Evolutionary conservation across 1,140 invertebrate species (phyloP).

Genomic region (Linepithema humile): DNA sequence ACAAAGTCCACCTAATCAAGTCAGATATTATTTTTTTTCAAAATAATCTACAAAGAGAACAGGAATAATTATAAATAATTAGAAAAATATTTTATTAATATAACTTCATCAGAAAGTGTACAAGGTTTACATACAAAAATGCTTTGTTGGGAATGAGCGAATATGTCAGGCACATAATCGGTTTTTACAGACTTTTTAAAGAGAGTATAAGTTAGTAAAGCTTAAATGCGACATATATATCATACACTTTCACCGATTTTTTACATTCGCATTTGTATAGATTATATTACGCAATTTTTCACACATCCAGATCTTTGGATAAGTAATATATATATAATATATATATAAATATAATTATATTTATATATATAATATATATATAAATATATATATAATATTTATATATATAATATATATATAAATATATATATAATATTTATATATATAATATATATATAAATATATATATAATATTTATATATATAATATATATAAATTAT

Average conservation of each 20-base stretch:
- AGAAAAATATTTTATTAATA: slow-evolving; percentile 4
- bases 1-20: not conserved
- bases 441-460: slow-evolving; percentile 56
- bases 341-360: slow-evolving; percentile 30
- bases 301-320: not conserved
- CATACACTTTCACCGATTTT: not conserved
- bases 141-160: slow-evolving; percentile 70
- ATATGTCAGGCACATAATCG: slow-evolving; percentile 26
- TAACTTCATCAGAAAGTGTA: slow-evolving; percentile 34
- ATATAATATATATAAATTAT: slow-evolving; percentile 44
- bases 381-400: not conserved
- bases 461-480: slow-evolving; percentile 42
- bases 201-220: slow-evolving; percentile 14
- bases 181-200: slow-evolving; percentile 15
- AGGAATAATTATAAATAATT: slow-evolving; percentile 52
- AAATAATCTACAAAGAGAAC: too few species aligned
- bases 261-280: not conserved
- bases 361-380: slow-evolving; percentile 1
- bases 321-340: slow-evolving; percentile 46
- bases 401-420: not conserved
- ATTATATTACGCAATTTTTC: not conserved
- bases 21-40: too few species aligned
- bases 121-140: slow-evolving; percentile 62
- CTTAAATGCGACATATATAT: slow-evolving; percentile 17
- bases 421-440: slow-evolving; percentile 42